Conservation (phyloP, 2,113 vertebrate genomes). For the Prietella phreatophila region DNA sequence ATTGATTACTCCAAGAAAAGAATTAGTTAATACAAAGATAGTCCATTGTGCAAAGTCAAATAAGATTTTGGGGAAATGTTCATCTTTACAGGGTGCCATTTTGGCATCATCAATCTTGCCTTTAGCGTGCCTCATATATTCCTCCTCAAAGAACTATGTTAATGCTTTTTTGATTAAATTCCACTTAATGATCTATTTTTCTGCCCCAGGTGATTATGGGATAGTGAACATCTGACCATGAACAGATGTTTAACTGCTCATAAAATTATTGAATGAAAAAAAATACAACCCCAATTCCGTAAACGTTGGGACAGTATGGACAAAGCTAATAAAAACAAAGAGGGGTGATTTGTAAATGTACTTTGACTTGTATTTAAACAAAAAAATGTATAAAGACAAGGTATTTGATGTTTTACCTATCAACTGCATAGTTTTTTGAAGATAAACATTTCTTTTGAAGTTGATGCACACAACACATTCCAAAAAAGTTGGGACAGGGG, state of each 20-base stretch:
- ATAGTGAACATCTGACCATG: background rate
- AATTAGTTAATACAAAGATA: background rate
- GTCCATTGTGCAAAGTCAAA: background rate
- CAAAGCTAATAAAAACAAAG: too few relatives aligned
- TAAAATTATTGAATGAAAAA: background rate
- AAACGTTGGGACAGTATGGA: too few relatives aligned
- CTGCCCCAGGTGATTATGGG: background rate
- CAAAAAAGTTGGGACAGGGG: too few relatives aligned
- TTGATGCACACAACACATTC: too few relatives aligned
- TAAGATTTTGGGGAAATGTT: background rate
- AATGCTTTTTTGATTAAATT: slow-evolving; percentile 36
- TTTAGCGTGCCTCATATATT: background rate
- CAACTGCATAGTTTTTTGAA: too few relatives aligned
- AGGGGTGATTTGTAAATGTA: too few relatives aligned
- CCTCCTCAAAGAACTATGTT: background rate
- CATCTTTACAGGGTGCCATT: background rate
- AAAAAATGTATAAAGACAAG: too few relatives aligned
- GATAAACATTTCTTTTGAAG: too few relatives aligned
- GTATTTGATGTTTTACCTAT: too few relatives aligned
- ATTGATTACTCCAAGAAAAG: background rate
- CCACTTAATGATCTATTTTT: background rate
- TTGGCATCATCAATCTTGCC: background rate
- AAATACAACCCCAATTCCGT: too few relatives aligned
- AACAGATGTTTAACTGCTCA: background rate
- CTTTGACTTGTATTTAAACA: too few relatives aligned